These are phyloP conservation scores for Lagenorhynchus albirostris DNA, from an alignment of 2,113 vertebrate species.

Conservation along the genomic window DNA sequence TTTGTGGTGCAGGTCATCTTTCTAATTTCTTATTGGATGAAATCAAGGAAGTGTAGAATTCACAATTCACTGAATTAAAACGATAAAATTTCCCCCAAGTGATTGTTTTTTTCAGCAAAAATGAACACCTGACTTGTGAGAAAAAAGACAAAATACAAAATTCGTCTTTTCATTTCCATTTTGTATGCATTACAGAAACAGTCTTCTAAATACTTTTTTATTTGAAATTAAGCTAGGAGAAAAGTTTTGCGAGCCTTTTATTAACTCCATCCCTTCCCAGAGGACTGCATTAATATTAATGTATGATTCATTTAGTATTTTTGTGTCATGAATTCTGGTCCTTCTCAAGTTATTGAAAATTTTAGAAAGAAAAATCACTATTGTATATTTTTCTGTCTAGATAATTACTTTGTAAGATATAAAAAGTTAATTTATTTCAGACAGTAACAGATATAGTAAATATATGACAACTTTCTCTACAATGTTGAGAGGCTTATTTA, in stretches of 20 bases:
- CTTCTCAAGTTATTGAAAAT: conserved; percentile 57
- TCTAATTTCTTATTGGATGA: conserved; percentile 14
- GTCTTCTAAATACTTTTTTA: not conserved
- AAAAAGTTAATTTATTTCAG: conserved; percentile 60
- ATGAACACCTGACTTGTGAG: conserved; percentile 56
- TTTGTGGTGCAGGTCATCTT: conserved; percentile 61
- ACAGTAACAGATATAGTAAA: not conserved
- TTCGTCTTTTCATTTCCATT: not conserved
- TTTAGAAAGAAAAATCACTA: conserved; percentile 37
- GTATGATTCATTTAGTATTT: not conserved
- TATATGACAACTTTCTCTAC: not conserved
- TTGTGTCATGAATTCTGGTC: conserved; percentile 52
- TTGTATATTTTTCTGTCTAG: conserved; percentile 42
- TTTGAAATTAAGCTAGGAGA: not conserved
- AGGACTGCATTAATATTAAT: not conserved
- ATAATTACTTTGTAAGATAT: conserved; percentile 68
- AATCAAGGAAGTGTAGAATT: conserved; percentile 55
- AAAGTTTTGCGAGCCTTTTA: not conserved
- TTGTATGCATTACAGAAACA: not conserved
- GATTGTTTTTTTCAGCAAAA: conserved; percentile 68
- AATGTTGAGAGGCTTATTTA: not conserved
- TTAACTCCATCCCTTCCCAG: not conserved
- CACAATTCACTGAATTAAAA: conserved; percentile 54
- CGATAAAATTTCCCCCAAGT: conserved; percentile 60
- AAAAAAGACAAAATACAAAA: conserved; percentile 43